Base-by-base conservation (phyloP, 2,888 invertebrate genomes). In the Hypena proboscidalis region DNA sequence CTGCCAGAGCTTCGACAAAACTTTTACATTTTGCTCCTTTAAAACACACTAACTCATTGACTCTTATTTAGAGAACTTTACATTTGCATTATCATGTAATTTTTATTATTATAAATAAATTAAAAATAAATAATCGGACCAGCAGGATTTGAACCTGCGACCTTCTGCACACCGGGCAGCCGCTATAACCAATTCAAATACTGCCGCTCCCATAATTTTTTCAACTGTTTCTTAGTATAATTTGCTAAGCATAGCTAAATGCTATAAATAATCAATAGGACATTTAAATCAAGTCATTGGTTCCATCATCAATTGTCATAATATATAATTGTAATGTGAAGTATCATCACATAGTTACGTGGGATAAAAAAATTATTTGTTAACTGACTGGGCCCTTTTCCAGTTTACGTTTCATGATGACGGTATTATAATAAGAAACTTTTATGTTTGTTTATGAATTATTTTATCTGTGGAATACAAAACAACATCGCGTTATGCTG, bases 1-100 rank as follows among this genome's bases (percentile, higher is more conserved):
- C 82, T 84, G 83, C 79, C 77, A 76, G 73, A 75, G 80, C 80
- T 81, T 80, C 62, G 76, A 66, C 74, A 80, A 84, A 85, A 87
- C 80, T 85, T 88, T 87, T 85, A 83, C 77, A 77, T 82, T 83
- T 76, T 60, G 71, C 36, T 55, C 55, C 76, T 78, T 74, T 71
- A 80, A 85, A 83, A 83, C 70, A 67, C 64, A 55, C 64, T 73
- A 66, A 75, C 71, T 76, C 74, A 71, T 70, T 65, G 70, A 74
- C 63, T 76, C 71, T 69, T 70, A 80, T 82, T 74, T 69, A 69
- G n/a, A n/a, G n/a, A n/a, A n/a, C n/a, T n/a, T n/a, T n/a, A n/a
- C n/a, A n/a, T n/a, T n/a, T n/a, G n/a, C n/a, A n/a, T n/a, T n/a
- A n/a, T n/a, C n/a, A n/a, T n/a, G n/a, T n/a, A n/a, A n/a, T n/a